A percentile compares a stretch with the other conserved stretches of the same genome.
Conservation (phyloP, 2,797 vertebrate species). For the Cynodonichthys magdalenae region DNA sequence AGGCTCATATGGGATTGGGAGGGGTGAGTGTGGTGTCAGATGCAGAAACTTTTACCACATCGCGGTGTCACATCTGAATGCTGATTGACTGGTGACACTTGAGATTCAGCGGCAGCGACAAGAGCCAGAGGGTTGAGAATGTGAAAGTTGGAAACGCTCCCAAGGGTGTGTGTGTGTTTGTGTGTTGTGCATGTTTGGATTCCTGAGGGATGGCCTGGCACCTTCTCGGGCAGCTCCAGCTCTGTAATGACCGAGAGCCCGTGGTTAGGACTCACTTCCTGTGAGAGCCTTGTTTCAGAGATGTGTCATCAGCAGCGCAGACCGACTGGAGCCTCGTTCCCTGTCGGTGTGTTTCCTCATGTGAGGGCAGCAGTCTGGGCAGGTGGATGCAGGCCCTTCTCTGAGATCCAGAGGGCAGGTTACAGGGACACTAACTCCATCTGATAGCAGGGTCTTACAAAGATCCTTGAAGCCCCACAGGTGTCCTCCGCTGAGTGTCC, state of each 20-base stretch:
- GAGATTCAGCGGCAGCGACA: slow-evolving; percentile 11
- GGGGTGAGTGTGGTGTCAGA: slow-evolving; percentile 58
- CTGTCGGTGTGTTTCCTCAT: slow-evolving; percentile 55
- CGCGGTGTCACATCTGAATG: slow-evolving; percentile 39
- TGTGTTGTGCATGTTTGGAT: slow-evolving; percentile 24
- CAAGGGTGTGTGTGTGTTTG: slow-evolving; percentile 14
- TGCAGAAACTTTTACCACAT: slow-evolving; percentile 38
- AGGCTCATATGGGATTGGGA: slow-evolving; percentile 54
- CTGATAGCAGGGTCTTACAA: slow-evolving; percentile 48
- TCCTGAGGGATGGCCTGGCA: slow-evolving; percentile 55
- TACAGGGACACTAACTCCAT: slow-evolving; percentile 47
- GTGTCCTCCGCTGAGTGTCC: slow-evolving; percentile 63
- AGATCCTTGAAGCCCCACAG: slow-evolving; percentile 66
- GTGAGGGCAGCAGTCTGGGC: slow-evolving; percentile 45
- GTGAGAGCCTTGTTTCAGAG: slow-evolving; percentile 76
- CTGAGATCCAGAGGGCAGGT: slow-evolving; percentile 45
- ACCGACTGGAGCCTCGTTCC: slow-evolving; percentile 70
- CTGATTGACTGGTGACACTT: slow-evolving; percentile 29
- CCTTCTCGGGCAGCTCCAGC: slow-evolving; percentile 62
- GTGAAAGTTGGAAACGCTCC: slow-evolving; percentile 17
- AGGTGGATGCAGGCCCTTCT: slow-evolving; percentile 47
- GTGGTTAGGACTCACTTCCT: slow-evolving; percentile 80
- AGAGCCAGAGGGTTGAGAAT: slow-evolving; percentile 17
- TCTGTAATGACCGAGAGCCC: slow-evolving; percentile 76
- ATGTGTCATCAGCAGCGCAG: slow-evolving; percentile 78